These are phyloP conservation scores for Rhynchomys soricoides DNA, from an alignment of 2,113 vertebrate species.

Conservation along the genomic window DNA sequence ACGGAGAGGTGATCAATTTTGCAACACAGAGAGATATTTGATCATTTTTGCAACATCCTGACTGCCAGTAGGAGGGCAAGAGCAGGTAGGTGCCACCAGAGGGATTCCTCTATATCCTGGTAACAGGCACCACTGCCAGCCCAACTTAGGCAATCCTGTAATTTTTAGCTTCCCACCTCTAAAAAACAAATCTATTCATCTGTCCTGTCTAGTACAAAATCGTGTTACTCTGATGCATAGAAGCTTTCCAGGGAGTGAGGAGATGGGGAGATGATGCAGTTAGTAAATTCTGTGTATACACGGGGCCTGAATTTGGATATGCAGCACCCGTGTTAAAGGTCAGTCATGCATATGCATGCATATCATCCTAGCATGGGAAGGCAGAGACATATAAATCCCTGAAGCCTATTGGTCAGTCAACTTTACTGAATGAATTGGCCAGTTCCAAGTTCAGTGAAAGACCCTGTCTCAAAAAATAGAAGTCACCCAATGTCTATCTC, in stretches of 20 bases:
- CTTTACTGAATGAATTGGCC: not conserved
- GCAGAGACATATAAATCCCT: not conserved
- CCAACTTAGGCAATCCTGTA: not conserved
- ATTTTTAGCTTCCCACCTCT: not conserved
- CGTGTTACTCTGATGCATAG: not conserved
- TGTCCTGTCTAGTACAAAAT: not conserved
- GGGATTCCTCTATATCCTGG: not conserved
- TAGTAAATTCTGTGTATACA: not conserved
- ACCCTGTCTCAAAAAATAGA: not conserved
- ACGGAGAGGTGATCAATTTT: conserved; percentile 54
- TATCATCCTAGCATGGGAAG: not conserved
- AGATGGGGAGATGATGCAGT: not conserved
- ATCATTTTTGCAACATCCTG: conserved; percentile 44
- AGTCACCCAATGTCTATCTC: not conserved
- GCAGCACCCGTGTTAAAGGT: not conserved
- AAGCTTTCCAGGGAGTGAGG: not conserved
- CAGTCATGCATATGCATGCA: not conserved
- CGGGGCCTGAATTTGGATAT: no score
- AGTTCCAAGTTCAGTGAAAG: not conserved
- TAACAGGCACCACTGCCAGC: not conserved
- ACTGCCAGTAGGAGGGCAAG: conserved; percentile 10
- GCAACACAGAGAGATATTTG: conserved; percentile 16
- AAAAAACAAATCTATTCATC: not conserved
- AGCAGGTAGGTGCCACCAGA: not conserved
- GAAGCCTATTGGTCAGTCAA: not conserved